Percentiles rank a stretch among this genome's conserved stretches.
phyloP scores from a whole-genome alignment of 2,888 invertebrate species.

The Hymenopus coronatus region DNA sequence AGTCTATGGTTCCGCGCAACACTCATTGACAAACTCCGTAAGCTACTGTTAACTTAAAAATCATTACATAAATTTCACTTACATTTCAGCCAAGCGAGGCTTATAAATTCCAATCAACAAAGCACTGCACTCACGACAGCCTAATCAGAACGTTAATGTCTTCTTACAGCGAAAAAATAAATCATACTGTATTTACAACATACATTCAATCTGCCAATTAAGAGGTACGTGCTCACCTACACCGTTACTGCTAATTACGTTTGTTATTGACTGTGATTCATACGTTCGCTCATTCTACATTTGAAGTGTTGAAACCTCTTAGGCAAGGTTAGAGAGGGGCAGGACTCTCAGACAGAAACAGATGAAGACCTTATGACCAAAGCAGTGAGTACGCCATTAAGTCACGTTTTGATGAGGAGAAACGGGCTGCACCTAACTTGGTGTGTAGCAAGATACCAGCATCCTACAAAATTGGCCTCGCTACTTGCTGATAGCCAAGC shows the following conservation, averaged over 20 bases:
- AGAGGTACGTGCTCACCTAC: not conserved
- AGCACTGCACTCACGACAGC: too few species aligned
- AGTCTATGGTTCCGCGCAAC: too few species aligned
- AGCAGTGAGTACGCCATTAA: not conserved
- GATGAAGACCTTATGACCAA: not conserved
- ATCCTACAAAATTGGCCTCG: too few species aligned
- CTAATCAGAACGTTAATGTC: too few species aligned
- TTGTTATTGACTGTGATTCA: not conserved
- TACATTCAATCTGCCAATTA: not conserved
- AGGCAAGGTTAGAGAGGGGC: not conserved
- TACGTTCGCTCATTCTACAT: not conserved
- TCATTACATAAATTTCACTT: too few species aligned
- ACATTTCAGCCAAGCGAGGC: too few species aligned
- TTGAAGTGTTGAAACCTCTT: not conserved
- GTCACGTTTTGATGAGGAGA: not conserved
- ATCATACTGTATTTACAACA: not conserved
- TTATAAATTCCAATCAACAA: too few species aligned
- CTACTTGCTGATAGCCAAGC: too few species aligned
- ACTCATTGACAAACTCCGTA: too few species aligned
- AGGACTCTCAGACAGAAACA: not conserved
- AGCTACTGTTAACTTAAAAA: too few species aligned
- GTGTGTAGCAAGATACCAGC: too few species aligned
- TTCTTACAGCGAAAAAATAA: not conserved
- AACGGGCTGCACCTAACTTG: not conserved
- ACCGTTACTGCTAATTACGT: not conserved